Base-by-base conservation (phyloP, 2,113 vertebrate species). In the Motacilla alba region DNA sequence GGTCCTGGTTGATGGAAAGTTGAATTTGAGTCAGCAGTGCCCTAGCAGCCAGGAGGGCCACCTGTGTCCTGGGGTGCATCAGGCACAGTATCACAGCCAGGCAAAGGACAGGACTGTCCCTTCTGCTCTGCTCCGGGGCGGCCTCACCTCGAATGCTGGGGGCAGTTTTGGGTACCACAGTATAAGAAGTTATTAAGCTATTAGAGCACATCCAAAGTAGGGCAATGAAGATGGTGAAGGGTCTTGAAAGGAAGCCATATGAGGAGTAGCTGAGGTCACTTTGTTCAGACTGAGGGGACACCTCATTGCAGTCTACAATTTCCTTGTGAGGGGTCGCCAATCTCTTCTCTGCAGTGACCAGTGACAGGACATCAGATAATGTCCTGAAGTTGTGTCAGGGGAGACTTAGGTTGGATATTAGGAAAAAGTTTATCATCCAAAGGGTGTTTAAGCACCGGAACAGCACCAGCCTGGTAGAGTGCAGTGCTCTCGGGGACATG, bases 21-120 rank as follows among this genome's bases (percentile, higher is more conserved):
- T 47, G 28, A n/a, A 41, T 1, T 1, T 3, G n/a, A 56, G 23
- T 0, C n/a, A 64, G 43, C 82, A 41, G 43, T 49, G 70, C 13
- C n/a, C 70, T 41, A 60, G 50, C 60, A 85, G 30, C 50, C 60
- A 41, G 30, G 30, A 66, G 60, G 15, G 35, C 24, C n/a, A 46
- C 0, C 0, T 19, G 2, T 60, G 15, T 24, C 15, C 41, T 47
- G 19, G 19, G 14, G 8, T 1, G 0, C n/a, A 20, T 30, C 50
- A 30, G 59, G 15, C 8, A 7, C 59, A 75, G 59, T 41, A 64
- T 39, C 1, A 0, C 10, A 50, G 41, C 82, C 0, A 0, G 35
- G 35, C 23, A 56, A 20, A 43, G 35, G 19, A 66, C 50, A 23
- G 50, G 23, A 66, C 13, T 66, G 60, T 56, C 50, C 82, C 0